Percentiles rank a stretch among this genome's conserved stretches.
phyloP scores from a whole-genome alignment of 2,888 invertebrate species.

The Dasysyrphus tricinctus region DNA sequence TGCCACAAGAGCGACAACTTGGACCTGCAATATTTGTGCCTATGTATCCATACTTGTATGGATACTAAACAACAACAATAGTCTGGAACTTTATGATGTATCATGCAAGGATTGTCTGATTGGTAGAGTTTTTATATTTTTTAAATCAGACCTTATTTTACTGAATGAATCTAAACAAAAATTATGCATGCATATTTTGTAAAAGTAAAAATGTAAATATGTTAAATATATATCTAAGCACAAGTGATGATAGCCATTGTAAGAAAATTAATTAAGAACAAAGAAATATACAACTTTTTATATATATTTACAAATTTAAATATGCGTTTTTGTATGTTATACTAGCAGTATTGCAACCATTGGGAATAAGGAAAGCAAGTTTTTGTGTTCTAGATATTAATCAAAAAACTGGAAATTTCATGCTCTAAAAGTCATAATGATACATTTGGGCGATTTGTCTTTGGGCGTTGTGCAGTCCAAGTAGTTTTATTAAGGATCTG shows the following conservation, averaged over 20 bases:
- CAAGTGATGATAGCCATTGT: conserved; percentile 60
- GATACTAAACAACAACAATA: conserved; percentile 82
- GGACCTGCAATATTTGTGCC: conserved; percentile 87
- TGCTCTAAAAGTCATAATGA: too few species aligned
- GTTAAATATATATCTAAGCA: conserved; percentile 46
- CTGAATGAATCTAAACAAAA: background rate
- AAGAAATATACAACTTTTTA: conserved; percentile 55
- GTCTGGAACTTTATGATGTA: conserved; percentile 51
- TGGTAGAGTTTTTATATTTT: background rate
- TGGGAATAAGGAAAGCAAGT: too few species aligned
- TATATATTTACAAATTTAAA: conserved; percentile 60
- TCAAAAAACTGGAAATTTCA: too few species aligned
- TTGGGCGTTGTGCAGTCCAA: too few species aligned
- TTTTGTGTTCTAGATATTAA: too few species aligned
- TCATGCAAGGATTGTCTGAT: background rate
- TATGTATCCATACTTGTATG: conserved; percentile 86
- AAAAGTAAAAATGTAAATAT: conserved; percentile 49
- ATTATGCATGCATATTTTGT: conserved; percentile 30
- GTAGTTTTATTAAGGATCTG: too few species aligned
- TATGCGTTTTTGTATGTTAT: background rate
- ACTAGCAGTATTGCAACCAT: too few species aligned
- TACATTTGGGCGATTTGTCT: too few species aligned
- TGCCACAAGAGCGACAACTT: conserved; percentile 86
- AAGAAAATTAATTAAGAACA: conserved; percentile 49
- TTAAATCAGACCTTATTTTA: background rate